Conservation (phyloP, 2,797 vertebrate genomes). For the Anomalospiza imberbis region DNA sequence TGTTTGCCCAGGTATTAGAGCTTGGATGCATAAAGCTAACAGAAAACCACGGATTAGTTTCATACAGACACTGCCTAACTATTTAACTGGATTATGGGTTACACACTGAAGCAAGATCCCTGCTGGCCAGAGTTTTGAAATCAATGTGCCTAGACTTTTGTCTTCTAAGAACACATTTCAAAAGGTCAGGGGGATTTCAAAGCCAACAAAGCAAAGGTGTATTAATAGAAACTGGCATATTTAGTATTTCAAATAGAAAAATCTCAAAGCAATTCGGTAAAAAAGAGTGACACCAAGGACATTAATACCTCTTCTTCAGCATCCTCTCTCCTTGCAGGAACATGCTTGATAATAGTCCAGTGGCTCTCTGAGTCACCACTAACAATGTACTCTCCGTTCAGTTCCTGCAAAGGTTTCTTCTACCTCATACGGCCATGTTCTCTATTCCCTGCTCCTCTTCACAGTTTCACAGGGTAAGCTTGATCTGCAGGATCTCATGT, state of each 20-base stretch:
- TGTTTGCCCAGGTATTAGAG: neutral
- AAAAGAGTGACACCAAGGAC: neutral
- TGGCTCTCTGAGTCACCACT: neutral
- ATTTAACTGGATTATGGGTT: neutral
- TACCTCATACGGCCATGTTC: neutral
- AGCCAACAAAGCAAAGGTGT: neutral
- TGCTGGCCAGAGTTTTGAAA: neutral
- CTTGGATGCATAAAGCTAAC: neutral
- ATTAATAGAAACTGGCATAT: neutral
- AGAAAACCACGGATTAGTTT: neutral
- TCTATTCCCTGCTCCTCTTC: neutral
- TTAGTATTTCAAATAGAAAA: neutral
- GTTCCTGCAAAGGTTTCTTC: neutral
- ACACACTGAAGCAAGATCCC: neutral
- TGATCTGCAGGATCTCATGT: neutral
- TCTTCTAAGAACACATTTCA: neutral
- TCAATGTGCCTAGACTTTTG: neutral
- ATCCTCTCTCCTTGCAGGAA: neutral
- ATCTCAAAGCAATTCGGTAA: neutral
- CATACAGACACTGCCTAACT: neutral
- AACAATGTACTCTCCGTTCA: fast-evolving
- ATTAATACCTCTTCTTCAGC: neutral
- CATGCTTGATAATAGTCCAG: neutral
- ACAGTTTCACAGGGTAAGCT: neutral
- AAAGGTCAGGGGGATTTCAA: neutral